Base-by-base conservation (phyloP, 1,140 invertebrate species). In the Lasioglossum albipes region DNA sequence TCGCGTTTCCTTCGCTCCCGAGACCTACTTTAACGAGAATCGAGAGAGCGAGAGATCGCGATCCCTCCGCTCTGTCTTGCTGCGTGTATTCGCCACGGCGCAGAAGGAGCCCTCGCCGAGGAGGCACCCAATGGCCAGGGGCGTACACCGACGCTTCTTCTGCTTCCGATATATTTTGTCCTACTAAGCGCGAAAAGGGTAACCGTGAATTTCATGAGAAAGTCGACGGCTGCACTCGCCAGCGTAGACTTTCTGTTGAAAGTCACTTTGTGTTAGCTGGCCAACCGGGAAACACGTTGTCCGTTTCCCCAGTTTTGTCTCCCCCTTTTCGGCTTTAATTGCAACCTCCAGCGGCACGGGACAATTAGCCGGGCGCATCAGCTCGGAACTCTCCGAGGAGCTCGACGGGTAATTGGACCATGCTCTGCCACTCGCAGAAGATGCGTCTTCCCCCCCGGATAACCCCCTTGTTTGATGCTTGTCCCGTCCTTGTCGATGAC, bases 11-110 rank as follows among this genome's bases (percentile, higher is more conserved):
- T 45, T 84, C 82, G 83, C 71, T 84, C 87, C 67, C 82, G 81
- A 88, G 87, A 89, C 88, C 88, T 88, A 89, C 87, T 88, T 36
- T 89, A 79, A 67, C 22, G 69, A 80, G 82, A 84, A 85, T 83
- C 81, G 84, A 88, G 87, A 81, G 87, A 16, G 45, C 12, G 45
- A 45, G 45, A 45, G 45, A 45, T 9, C 45, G 9, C 66, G 79
- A 64, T 86, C 79, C 64, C 76, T 81, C 70, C 79, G 59, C 75
- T 79, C 78, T 61, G 70, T 72, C 83, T 13, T 18, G 1, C 42
- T 7, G 16, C n/a, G n/a, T 59, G 27, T 16, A 31, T 59, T 52
- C 71, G 45, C 71, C 67, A 65, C 68, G 18, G 62, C 59, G 62
- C 59, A 57, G 70, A 75, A 81, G 45, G 10, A 3, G 45, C 45